Evolutionary conservation across 2,888 invertebrate genomes (phyloP).

Genomic region (Copidosoma aretas): DNA sequence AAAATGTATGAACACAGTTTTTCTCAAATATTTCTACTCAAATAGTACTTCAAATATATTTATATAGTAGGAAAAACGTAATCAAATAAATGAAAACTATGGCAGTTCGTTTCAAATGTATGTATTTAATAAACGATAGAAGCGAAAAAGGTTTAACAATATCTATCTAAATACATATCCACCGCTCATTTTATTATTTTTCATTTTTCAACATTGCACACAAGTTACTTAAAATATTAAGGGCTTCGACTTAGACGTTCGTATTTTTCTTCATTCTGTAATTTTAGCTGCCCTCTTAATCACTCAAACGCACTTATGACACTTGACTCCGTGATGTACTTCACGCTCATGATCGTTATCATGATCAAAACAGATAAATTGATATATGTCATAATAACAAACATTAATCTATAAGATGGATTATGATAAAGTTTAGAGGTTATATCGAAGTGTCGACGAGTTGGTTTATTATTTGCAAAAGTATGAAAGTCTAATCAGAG

Average conservation of each 20-base stretch:
- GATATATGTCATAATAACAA: constrained; percentile 39
- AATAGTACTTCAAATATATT: too few relatives aligned
- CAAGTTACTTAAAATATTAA: constrained; percentile 35
- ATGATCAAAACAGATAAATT: constrained; percentile 29
- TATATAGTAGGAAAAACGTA: too few relatives aligned
- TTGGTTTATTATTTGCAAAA: constrained; percentile 60
- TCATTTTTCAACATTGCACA: constrained; percentile 29
- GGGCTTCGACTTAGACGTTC: constrained; percentile 17
- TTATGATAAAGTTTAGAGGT: constrained; percentile 48
- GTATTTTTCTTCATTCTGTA: constrained; percentile 5
- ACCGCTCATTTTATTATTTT: constrained; percentile 20
- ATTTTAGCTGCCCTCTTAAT: constrained; percentile 7
- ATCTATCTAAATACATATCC: constrained; percentile 32
- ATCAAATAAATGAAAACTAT: too few relatives aligned
- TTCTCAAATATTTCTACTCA: too few relatives aligned
- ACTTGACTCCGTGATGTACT: too few relatives aligned
- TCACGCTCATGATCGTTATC: constrained; percentile 1
- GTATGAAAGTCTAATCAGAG: constrained; percentile 60
- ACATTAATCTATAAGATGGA: constrained; percentile 44
- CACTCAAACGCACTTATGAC: constrained; percentile 18
- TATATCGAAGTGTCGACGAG: constrained; percentile 53
- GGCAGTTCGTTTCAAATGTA: constrained; percentile 19
- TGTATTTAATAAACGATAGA: constrained; percentile 31
- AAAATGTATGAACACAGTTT: too few relatives aligned
- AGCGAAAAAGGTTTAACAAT: constrained; percentile 36